Conservation (phyloP, 2,888 invertebrate genomes). For the Leucozona laternaria region DNA sequence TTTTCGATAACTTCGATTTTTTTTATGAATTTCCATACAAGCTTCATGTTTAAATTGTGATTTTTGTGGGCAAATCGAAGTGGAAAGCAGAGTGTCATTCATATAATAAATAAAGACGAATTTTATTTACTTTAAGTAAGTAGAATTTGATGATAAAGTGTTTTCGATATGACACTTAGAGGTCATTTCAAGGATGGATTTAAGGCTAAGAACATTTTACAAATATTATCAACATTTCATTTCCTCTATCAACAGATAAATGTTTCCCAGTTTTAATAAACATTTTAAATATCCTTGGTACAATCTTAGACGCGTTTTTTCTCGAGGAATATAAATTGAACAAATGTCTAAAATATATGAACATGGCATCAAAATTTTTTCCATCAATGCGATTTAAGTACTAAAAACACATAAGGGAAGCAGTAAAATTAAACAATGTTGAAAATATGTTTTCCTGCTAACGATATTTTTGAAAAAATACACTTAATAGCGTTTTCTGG, state of each 20-base stretch:
- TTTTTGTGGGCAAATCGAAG: background rate
- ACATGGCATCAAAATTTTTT: too few species aligned
- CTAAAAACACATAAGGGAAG: too few species aligned
- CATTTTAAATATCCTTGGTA: background rate
- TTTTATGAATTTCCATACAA: background rate
- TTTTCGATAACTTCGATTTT: slow-evolving; percentile 10
- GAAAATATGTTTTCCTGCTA: too few species aligned
- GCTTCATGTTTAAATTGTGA: background rate
- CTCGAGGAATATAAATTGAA: too few species aligned
- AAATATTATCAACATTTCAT: background rate
- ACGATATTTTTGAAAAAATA: too few species aligned
- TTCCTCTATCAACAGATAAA: background rate
- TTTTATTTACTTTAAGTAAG: background rate
- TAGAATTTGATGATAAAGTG: background rate
- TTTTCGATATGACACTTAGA: slow-evolving; percentile 19
- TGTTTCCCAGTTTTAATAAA: background rate
- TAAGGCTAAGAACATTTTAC: background rate
- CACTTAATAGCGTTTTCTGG: too few species aligned
- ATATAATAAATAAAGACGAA: background rate
- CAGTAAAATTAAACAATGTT: too few species aligned
- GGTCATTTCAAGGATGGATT: slow-evolving; percentile 30
- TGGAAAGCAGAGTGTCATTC: background rate
- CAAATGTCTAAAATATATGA: too few species aligned
- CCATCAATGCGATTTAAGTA: too few species aligned
- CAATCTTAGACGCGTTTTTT: too few species aligned